Evolutionary conservation across 2,113 vertebrate species (phyloP).

Genomic region (Python bivittatus): DNA sequence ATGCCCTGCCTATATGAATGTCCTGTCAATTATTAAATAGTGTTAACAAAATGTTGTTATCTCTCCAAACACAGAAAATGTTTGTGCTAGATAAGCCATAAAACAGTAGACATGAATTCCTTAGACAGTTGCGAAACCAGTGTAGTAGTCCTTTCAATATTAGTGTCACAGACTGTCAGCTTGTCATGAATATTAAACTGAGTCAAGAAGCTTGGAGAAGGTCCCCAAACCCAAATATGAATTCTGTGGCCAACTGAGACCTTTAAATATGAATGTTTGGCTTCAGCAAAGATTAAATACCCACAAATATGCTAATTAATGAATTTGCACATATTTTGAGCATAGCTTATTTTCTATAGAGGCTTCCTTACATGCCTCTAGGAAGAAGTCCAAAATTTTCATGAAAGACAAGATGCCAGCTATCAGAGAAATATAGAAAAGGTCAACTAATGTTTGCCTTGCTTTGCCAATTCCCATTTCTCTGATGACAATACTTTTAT

Average conservation of each 20-base stretch:
- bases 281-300: not conserved
- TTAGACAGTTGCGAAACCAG: not conserved
- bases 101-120: not conserved
- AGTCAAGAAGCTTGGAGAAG: not conserved
- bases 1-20: not conserved
- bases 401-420: not conserved
- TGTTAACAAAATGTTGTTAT: not conserved
- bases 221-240: not conserved
- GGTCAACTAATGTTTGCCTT: not conserved
- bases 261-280: not conserved
- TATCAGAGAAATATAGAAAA: not conserved
- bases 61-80: not conserved
- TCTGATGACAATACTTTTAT: not conserved
- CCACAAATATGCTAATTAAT: conserved; percentile 12
- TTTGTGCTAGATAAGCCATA: not conserved
- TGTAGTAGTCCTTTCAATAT: not conserved
- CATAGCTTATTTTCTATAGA: not conserved
- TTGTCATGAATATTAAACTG: conserved; percentile 3
- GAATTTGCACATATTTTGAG: not conserved
- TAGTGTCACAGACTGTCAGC: not conserved
- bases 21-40: not conserved
- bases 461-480: not conserved
- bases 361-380: not conserved
- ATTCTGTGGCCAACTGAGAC: not conserved
- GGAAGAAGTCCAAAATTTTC: not conserved